These are phyloP conservation scores for Poeciliopsis gracilis DNA, from an alignment of 2,797 vertebrate species.

Conservation along the genomic window DNA sequence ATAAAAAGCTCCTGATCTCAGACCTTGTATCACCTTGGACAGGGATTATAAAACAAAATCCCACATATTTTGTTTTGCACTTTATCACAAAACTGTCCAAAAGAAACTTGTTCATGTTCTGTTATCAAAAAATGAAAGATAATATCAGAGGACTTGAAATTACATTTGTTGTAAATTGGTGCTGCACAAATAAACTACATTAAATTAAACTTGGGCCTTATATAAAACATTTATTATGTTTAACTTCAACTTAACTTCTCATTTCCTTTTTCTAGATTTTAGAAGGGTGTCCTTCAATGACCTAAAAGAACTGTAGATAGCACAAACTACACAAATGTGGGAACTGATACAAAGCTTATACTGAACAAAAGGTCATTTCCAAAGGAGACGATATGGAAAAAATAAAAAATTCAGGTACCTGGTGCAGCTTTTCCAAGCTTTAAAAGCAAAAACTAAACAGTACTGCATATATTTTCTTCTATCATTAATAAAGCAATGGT, in stretches of 20 bases:
- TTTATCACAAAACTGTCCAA: background rate
- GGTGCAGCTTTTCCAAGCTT: background rate
- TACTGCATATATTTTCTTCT: background rate
- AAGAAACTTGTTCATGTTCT: background rate
- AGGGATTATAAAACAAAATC: slow-evolving; percentile 12
- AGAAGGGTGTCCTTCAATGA: background rate
- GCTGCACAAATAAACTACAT: background rate
- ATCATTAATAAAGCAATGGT: background rate
- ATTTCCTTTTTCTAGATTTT: background rate
- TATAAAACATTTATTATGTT: background rate
- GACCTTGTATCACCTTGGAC: slow-evolving; percentile 18
- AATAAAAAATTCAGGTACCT: background rate
- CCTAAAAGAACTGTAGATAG: background rate
- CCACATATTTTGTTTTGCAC: background rate
- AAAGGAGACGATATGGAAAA: background rate
- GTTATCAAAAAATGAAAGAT: slow-evolving; percentile 2
- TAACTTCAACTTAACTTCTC: background rate
- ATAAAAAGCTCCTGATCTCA: slow-evolving; percentile 26
- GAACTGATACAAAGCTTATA: background rate
- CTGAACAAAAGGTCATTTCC: background rate
- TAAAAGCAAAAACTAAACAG: background rate
- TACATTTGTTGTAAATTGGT: background rate
- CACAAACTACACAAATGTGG: background rate
- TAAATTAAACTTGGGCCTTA: background rate
- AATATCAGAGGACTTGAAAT: background rate